Conservation (phyloP, 2,888 invertebrate species). For the Drosophila melanosoma region DNA sequence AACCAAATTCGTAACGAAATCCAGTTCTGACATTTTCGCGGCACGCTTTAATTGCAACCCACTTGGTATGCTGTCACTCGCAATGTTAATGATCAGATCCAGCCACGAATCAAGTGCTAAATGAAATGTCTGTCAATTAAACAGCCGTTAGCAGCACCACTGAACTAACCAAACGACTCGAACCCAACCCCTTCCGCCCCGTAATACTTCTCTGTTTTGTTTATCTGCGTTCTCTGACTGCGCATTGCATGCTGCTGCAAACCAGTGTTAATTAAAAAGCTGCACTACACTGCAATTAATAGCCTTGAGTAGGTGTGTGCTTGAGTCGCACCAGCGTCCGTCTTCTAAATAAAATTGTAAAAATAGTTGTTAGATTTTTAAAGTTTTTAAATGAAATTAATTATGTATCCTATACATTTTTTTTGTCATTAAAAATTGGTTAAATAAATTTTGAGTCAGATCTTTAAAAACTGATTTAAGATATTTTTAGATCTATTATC, state of each 20-base stretch:
- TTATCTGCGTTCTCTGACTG: conserved; percentile 23
- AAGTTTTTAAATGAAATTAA: background rate
- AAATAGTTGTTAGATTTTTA: background rate
- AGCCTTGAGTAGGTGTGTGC: background rate
- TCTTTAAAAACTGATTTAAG: background rate
- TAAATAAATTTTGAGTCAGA: background rate
- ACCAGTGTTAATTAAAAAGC: conserved; percentile 29
- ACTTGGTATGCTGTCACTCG: conserved; percentile 34
- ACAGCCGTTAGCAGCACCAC: conserved; percentile 46
- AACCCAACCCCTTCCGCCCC: background rate
- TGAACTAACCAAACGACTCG: background rate
- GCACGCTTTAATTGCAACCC: conserved; percentile 29
- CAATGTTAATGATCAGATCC: conserved; percentile 51
- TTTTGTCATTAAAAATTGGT: no score
- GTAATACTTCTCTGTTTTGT: background rate
- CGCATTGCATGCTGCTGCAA: conserved; percentile 10
- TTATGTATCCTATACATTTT: background rate
- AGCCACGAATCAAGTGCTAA: conserved; percentile 41
- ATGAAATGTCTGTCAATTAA: conserved; percentile 62
- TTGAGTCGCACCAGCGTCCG: conserved; percentile 2
- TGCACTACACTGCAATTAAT: conserved; percentile 10
- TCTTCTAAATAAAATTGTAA: background rate
- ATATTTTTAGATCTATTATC: background rate
- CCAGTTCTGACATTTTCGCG: conserved; percentile 35
- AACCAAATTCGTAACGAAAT: conserved; percentile 16